phyloP scores from a whole-genome alignment of 2,888 invertebrate genomes.

The Drosophila stalkeri region DNA sequence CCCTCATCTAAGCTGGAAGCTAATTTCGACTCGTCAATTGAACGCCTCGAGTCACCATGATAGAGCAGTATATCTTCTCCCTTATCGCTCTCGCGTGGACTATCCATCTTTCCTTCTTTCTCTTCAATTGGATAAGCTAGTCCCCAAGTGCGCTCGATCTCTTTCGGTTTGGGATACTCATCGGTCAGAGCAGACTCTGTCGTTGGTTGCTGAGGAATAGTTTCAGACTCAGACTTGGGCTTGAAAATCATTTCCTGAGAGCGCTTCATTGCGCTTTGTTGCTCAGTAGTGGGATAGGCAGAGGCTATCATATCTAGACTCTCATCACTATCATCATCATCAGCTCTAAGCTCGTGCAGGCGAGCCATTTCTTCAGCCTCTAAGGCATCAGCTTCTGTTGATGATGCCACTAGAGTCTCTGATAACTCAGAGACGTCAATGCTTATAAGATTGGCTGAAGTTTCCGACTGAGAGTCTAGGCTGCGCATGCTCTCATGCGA shows the following conservation, averaged over 20 bases:
- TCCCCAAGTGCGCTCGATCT: constrained; percentile 79
- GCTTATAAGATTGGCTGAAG: constrained; percentile 94
- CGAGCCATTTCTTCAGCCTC: constrained; percentile 86
- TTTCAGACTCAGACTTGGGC: constrained; percentile 86
- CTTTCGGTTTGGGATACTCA: constrained; percentile 73
- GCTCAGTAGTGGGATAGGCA: constrained; percentile 70
- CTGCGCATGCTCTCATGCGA: constrained; percentile 96
- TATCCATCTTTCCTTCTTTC: constrained; percentile 74
- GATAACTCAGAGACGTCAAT: constrained; percentile 96
- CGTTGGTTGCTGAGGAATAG: constrained; percentile 80
- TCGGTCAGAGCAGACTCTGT: constrained; percentile 52
- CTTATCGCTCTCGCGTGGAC: constrained; percentile 68
- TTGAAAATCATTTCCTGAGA: constrained; percentile 96
- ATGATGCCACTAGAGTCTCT: constrained; percentile 96
- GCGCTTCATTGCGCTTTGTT: constrained; percentile 91
- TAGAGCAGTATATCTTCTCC: constrained; percentile 79
- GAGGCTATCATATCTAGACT: constrained; percentile 83
- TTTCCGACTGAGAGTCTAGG: constrained; percentile 91
- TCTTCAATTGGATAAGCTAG: constrained; percentile 83
- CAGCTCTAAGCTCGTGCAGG: constrained; percentile 87
- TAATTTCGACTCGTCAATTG: constrained; percentile 85
- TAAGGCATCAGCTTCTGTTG: constrained; percentile 88
- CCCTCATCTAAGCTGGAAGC: constrained; percentile 87
- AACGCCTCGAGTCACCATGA: constrained; percentile 73
- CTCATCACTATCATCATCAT: constrained; percentile 86